These are phyloP conservation scores for Drosophila ananassae DNA, from an alignment of 1,140 invertebrate species.

Conservation along the genomic window DNA sequence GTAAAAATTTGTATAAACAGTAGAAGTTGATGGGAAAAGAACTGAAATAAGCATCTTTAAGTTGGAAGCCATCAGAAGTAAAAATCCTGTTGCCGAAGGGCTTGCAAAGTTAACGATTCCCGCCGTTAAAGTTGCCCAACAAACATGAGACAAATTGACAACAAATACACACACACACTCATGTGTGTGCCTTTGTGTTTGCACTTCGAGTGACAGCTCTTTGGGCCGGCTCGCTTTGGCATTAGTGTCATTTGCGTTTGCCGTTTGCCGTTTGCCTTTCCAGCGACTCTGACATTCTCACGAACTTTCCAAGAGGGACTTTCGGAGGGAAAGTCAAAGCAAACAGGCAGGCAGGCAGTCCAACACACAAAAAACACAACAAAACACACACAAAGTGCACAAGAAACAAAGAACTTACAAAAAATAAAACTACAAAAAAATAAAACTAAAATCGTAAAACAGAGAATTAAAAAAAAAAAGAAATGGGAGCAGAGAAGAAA, in stretches of 20 bases:
- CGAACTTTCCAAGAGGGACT: constrained; percentile 49
- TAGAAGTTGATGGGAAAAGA: not conserved
- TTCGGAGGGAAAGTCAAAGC: constrained; percentile 49
- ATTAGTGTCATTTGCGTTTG: constrained; percentile 74
- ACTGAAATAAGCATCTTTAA: constrained; percentile 1
- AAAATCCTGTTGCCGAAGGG: not conserved
- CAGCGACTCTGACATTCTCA: constrained; percentile 49
- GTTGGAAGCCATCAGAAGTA: not conserved
- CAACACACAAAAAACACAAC: constrained; percentile 17
- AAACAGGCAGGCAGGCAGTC: constrained; percentile 8
- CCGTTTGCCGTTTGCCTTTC: constrained; percentile 54
- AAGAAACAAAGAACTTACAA: constrained; percentile 19
- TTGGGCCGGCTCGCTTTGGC: constrained; percentile 48
- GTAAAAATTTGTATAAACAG: no score
- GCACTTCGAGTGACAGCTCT: constrained; percentile 61
- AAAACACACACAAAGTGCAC: constrained; percentile 26
- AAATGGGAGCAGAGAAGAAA: constrained; percentile 8
- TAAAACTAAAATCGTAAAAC: constrained; percentile 42
- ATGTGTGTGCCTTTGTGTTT: constrained; percentile 35
- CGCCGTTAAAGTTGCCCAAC: constrained; percentile 7
- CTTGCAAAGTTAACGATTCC: constrained; percentile 1
- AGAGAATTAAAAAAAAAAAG: constrained; percentile 26
- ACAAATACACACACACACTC: not conserved
- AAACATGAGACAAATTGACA: not conserved
- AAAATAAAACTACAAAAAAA: not conserved